A percentile compares a stretch with the other conserved stretches of the same genome.
phyloP scores from a whole-genome alignment of 2,888 invertebrate genomes.

The Dyspetes luteomarginatus region DNA sequence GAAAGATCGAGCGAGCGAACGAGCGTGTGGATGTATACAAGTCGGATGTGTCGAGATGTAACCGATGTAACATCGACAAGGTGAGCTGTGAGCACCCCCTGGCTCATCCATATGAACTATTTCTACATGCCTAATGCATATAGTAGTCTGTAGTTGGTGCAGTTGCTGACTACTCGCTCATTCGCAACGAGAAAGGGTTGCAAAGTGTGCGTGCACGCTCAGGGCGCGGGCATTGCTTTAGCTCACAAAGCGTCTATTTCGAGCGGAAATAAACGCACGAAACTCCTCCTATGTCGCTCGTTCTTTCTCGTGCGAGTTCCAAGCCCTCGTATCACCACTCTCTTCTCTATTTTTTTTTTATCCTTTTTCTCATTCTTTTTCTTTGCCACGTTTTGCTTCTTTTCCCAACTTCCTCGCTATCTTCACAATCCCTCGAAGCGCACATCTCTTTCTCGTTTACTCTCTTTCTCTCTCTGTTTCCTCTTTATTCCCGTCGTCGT shows the following conservation, averaged over 20 bases:
- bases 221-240: constrained; percentile 67
- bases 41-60: constrained; percentile 43
- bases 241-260: constrained; percentile 75
- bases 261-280: constrained; percentile 72
- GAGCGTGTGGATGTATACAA: constrained; percentile 22
- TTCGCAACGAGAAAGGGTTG: constrained; percentile 3
- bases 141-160: constrained; percentile 51
- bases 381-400: constrained; percentile 32
- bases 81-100: constrained; percentile 51
- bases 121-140: constrained; percentile 48
- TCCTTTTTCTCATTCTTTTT: constrained; percentile 40
- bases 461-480: constrained; percentile 40
- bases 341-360: constrained; percentile 30
- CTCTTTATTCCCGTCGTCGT: constrained; percentile 13
- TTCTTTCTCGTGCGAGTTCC: constrained; percentile 53
- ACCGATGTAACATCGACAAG: constrained; percentile 51
- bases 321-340: constrained; percentile 45
- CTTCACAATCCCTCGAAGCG: constrained; percentile 48
- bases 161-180: constrained; percentile 54
- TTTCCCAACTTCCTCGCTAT: constrained; percentile 57
- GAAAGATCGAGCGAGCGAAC: background rate
- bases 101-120: constrained; percentile 54
- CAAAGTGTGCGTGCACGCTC: constrained; percentile 1
- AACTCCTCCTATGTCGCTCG: constrained; percentile 40
- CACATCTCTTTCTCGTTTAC: constrained; percentile 56